phyloP scores from a whole-genome alignment of 2,797 vertebrate genomes.

The Morus bassanus region DNA sequence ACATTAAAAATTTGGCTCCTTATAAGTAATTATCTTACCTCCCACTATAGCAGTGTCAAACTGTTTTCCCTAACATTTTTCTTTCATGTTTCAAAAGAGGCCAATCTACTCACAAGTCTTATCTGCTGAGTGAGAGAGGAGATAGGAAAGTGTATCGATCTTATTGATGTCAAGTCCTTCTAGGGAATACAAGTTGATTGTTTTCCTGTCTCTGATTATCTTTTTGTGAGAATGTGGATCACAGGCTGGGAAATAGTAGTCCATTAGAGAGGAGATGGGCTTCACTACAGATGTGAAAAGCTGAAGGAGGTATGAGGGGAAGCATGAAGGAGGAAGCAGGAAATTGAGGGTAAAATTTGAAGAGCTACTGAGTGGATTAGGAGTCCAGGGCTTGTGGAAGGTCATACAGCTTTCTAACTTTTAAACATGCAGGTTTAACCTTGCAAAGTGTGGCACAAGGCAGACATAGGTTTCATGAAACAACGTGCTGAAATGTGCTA shows the following conservation, averaged over 20 bases:
- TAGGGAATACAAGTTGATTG: constrained; percentile 3
- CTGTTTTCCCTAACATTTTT: not conserved
- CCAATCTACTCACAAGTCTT: not conserved
- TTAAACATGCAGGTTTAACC: not conserved
- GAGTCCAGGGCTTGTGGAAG: not conserved
- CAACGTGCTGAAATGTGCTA: not conserved
- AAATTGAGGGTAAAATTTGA: not conserved
- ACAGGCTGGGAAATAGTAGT: not conserved
- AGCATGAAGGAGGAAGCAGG: not conserved
- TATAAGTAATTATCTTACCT: not conserved
- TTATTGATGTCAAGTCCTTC: not conserved
- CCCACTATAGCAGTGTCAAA: not conserved
- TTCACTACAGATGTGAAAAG: not conserved
- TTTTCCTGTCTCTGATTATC: not conserved
- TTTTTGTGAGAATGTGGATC: not conserved
- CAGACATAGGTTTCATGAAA: not conserved
- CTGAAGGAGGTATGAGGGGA: not conserved
- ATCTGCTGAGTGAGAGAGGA: not conserved
- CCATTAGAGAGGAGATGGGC: not conserved
- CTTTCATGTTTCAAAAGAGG: not conserved
- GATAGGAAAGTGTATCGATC: not conserved
- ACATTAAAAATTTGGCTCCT: not conserved
- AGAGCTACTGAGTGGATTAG: not conserved
- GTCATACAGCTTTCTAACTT: not conserved
- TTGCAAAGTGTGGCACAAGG: not conserved